A percentile compares a stretch with the other conserved stretches of the same genome.
phyloP scores from a whole-genome alignment of 2,888 invertebrate species.

The Nephrotoma appendiculata region DNA sequence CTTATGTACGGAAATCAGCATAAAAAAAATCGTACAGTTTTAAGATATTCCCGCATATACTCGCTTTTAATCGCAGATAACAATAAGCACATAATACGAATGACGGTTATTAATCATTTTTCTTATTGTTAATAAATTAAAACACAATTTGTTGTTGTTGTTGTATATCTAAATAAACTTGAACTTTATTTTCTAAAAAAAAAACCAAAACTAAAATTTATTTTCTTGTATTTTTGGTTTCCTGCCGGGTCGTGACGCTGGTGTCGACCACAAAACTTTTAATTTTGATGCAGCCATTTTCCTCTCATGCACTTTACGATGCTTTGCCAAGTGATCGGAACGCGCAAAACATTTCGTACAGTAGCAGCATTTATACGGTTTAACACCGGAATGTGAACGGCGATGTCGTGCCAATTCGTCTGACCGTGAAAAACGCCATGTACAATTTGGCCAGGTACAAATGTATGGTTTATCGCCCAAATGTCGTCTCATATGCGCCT shows the following conservation, averaged over 20 bases:
- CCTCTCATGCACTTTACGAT: conserved; percentile 69
- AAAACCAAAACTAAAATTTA: neutral
- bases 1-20: neutral
- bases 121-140: neutral
- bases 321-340: conserved; percentile 88
- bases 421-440: conserved; percentile 87
- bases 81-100: neutral
- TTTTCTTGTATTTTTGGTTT: conserved; percentile 21
- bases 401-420: conserved; percentile 87
- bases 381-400: conserved; percentile 88
- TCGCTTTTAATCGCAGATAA: neutral
- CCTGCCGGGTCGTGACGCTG: conserved; percentile 27
- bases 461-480: conserved; percentile 61
- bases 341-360: conserved; percentile 85
- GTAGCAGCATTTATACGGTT: conserved; percentile 79
- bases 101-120: neutral
- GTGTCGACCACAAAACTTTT: conserved; percentile 21
- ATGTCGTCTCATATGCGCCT: conserved; percentile 76
- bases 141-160: neutral
- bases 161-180: neutral
- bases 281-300: conserved; percentile 32
- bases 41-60: neutral
- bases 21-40: neutral
- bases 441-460: conserved; percentile 66
- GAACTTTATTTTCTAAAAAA: neutral